These are phyloP conservation scores for Balearica regulorum DNA, from an alignment of 2,797 vertebrate genomes.

Conservation along the genomic window DNA sequence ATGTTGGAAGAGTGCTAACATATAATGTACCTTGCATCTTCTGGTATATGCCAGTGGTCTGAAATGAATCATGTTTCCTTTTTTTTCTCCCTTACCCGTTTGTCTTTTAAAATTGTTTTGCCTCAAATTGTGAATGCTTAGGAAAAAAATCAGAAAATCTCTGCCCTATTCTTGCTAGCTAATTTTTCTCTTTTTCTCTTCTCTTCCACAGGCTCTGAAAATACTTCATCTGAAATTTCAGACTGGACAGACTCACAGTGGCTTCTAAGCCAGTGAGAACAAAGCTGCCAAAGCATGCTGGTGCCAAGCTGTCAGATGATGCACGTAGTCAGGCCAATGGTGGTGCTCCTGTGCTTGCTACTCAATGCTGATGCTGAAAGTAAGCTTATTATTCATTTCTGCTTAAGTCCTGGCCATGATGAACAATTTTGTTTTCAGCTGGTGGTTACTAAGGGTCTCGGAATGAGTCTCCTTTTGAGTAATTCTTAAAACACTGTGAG, in stretches of 20 bases:
- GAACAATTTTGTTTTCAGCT: conserved; percentile 63
- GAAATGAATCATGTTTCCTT: background rate
- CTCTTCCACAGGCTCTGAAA: conserved; percentile 88
- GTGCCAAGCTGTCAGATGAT: conserved; percentile 90
- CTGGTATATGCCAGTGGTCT: background rate
- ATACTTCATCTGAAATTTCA: conserved; percentile 86
- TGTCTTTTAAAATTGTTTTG: background rate
- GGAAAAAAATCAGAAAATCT: background rate
- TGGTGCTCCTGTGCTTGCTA: conserved; percentile 86
- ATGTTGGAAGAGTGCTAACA: background rate
- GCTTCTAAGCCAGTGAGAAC: conserved; percentile 84
- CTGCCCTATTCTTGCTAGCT: background rate
- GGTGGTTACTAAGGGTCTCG: conserved; percentile 12
- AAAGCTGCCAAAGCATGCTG: conserved; percentile 85
- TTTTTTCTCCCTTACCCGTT: background rate
- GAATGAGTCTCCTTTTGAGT: conserved; percentile 60
- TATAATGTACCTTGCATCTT: background rate
- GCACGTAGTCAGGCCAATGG: conserved; percentile 82
- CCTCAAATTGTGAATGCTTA: background rate
- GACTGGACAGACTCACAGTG: conserved; percentile 80
- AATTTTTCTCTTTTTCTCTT: conserved; percentile 48
- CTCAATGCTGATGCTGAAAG: conserved; percentile 88
- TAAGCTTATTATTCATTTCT: conserved; percentile 75
- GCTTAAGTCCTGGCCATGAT: background rate
- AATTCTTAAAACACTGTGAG: conserved; percentile 38